A percentile compares a stretch with the other conserved stretches of the same genome.
These are phyloP conservation scores for Oplegnathus fasciatus DNA, from an alignment of 2,113 vertebrate species.

Conservation along the genomic window DNA sequence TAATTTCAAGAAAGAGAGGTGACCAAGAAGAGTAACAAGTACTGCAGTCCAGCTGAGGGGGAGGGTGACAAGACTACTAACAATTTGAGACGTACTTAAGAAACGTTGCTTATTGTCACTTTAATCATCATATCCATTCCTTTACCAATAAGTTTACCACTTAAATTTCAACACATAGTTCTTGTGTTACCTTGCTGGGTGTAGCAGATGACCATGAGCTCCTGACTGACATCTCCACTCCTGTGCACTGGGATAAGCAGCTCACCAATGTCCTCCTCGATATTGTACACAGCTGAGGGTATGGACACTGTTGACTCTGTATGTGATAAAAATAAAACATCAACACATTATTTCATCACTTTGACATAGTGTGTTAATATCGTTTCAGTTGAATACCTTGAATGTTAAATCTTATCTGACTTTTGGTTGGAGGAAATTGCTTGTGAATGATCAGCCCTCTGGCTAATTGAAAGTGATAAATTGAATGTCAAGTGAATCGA, in stretches of 20 bases:
- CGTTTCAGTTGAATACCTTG: background rate
- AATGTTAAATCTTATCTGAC: background rate
- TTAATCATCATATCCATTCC: background rate
- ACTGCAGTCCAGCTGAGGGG: background rate
- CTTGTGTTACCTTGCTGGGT: conserved; percentile 92
- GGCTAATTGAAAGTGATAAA: conserved; percentile 5
- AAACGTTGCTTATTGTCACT: background rate
- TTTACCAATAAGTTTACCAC: background rate
- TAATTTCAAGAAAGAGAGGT: background rate
- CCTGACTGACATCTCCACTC: conserved; percentile 91
- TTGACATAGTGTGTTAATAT: background rate
- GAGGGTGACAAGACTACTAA: background rate
- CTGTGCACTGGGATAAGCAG: conserved; percentile 92
- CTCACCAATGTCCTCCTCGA: conserved; percentile 93
- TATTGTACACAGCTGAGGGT: conserved; percentile 87
- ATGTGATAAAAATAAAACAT: conserved; percentile 37
- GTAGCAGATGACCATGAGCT: conserved; percentile 95
- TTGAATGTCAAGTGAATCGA: conserved; percentile 8
- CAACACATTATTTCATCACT: conserved; percentile 4
- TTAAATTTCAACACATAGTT: background rate
- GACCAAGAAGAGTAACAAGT: background rate
- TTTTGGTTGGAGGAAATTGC: background rate
- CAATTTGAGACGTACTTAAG: background rate
- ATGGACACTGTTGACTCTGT: conserved; percentile 95
- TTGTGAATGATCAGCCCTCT: background rate